Percentiles rank a stretch among this genome's conserved stretches.
These are phyloP conservation scores for Micrasema minimum DNA, from an alignment of 1,140 invertebrate genomes.

Conservation along the genomic window DNA sequence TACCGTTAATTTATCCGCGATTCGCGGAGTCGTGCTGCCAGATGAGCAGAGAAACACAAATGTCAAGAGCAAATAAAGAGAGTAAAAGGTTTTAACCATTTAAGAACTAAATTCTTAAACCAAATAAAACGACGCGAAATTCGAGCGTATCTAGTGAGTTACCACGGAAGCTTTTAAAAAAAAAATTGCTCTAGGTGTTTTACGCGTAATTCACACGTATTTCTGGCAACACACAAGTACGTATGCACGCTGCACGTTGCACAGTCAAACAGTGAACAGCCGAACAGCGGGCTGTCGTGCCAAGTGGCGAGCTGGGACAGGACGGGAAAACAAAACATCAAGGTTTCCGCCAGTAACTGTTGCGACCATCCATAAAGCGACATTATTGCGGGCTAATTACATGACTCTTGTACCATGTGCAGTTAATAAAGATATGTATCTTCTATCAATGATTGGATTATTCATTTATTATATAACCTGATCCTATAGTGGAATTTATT, in stretches of 20 bases:
- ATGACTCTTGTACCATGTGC: too few relatives aligned
- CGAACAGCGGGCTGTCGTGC: constrained; percentile 41
- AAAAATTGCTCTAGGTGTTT: too few relatives aligned
- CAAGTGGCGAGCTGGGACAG: constrained; percentile 38
- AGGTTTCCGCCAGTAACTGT: constrained; percentile 6
- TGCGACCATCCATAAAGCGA: too few relatives aligned
- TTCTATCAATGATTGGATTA: too few relatives aligned
- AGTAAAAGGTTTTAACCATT: too few relatives aligned
- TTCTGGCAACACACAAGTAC: constrained; percentile 19
- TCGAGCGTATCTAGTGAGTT: not conserved
- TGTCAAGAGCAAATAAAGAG: not conserved
- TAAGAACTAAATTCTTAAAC: too few relatives aligned
- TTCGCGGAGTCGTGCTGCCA: constrained; percentile 9
- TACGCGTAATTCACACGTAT: not conserved
- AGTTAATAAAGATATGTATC: too few relatives aligned
- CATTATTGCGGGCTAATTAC: too few relatives aligned
- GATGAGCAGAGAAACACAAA: constrained; percentile 2
- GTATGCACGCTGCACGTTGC: not conserved
- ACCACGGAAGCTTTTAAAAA: too few relatives aligned
- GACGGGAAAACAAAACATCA: constrained; percentile 18
- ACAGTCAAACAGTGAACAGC: constrained; percentile 4
- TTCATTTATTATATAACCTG: too few relatives aligned
- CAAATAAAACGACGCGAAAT: not conserved
- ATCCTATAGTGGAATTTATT: too few relatives aligned
- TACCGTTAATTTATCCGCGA: constrained; percentile 5